Conservation (phyloP, 2,797 vertebrate species). For the Bufotes viridis region DNA sequence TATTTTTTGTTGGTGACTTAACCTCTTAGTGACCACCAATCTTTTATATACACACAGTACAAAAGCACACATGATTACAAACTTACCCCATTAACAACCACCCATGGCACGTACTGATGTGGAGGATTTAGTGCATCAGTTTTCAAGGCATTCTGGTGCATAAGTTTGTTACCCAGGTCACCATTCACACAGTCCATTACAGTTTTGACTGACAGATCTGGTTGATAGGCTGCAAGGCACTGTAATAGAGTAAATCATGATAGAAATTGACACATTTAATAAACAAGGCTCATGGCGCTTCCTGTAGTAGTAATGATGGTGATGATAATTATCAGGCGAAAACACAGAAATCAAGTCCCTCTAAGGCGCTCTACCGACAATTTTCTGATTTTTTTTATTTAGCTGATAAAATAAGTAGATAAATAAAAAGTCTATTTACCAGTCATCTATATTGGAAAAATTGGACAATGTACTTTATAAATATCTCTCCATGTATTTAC, state of each 20-base stretch:
- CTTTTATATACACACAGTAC: background rate
- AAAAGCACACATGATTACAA: background rate
- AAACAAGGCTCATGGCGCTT: background rate
- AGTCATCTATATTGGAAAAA: too few species aligned
- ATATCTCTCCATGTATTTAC: too few species aligned
- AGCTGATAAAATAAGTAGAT: too few species aligned
- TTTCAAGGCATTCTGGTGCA: slow-evolving; percentile 85
- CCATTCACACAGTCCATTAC: slow-evolving; percentile 79
- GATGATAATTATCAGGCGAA: too few species aligned
- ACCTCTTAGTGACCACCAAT: too few species aligned
- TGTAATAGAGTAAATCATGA: slow-evolving; percentile 63
- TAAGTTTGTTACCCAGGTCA: slow-evolving; percentile 79
- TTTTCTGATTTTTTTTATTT: too few species aligned
- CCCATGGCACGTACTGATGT: slow-evolving; percentile 89
- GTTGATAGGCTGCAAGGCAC: slow-evolving; percentile 78
- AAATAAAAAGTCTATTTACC: too few species aligned
- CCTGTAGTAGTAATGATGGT: too few species aligned
- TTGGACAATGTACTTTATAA: too few species aligned
- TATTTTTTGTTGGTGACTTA: too few species aligned
- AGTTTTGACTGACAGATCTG: slow-evolving; percentile 58
- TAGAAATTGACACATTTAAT: background rate
- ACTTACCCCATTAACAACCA: slow-evolving; percentile 87
- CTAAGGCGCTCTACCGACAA: too few species aligned
- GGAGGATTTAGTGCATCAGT: slow-evolving; percentile 79
- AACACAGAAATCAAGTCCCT: too few species aligned